Evolutionary conservation across 2,113 vertebrate genomes (phyloP), one percentile per base, ranked within the genome.

Genomic region (Bos javanicus): DNA sequence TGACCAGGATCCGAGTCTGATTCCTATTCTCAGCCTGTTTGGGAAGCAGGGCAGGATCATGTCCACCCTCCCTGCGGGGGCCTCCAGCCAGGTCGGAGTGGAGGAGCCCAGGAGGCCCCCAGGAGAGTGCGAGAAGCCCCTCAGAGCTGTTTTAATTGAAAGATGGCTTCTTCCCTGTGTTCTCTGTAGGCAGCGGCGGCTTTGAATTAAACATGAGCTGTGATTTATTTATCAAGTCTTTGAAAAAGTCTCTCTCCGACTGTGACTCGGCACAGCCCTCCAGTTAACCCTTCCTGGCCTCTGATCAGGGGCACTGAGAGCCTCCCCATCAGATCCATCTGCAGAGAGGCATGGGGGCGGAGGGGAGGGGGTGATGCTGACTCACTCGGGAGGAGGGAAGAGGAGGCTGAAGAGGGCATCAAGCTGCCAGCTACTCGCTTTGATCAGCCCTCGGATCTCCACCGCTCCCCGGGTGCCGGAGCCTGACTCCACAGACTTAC

Each of bases 191-290:
- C 96, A 98, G 96, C 7, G 0, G 98, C 91, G 52, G 39, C 52
- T 88, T 95, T 99, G 97, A 99, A 99, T 99, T 98, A 99, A 99
- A 98, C 96, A 99, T 98, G 96, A 98, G 76, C 59, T 1, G 98
- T 99, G 96, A 99, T 98, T 99, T 99, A 99, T 98, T 99, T 99
- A 98, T 98, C 97, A 97, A 94, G 97, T 23, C 90, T 98, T 98
- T 95, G 98, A 98, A 98, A 98, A 97, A 91, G 85, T 98, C 97
- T 96, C 87, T 98, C 91, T 95, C 89, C 87, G 82, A 59, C 76
- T 59, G 3, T 19, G 90, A 94, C 36, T 83, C 10, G 0, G 0
- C 33, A 94, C 10, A 28, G 94, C 87, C 88, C 86, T 86, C 39
- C 82, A 50, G 98, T 97, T 98, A 98, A 98, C 94, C 85, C 90